Conservation (phyloP, 2,113 vertebrate species). For the Anseranas semipalmata region DNA sequence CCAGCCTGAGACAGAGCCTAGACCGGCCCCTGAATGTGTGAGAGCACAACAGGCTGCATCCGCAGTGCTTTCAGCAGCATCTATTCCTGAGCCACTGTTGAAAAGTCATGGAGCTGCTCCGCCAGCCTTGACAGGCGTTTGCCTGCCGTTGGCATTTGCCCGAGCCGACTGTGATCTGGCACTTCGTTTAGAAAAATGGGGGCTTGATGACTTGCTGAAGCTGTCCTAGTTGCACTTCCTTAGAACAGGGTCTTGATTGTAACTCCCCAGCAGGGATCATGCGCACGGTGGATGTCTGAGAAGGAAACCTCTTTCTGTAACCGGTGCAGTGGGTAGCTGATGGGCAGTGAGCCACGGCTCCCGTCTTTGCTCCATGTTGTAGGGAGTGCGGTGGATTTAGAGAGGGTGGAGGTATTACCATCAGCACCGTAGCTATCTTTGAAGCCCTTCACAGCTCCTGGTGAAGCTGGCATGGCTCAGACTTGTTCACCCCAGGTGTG, state of each 20-base stretch:
- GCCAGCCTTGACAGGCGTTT: background rate
- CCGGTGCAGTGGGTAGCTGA: background rate
- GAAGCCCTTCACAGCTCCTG: background rate
- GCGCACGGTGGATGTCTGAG: rapidly evolving
- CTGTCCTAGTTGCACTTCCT: background rate
- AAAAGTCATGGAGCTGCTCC: background rate
- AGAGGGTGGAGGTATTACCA: background rate
- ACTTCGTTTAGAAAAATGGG: background rate
- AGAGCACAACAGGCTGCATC: background rate
- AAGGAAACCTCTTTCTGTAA: background rate
- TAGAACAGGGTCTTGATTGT: background rate
- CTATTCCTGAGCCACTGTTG: background rate
- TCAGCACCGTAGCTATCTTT: background rate
- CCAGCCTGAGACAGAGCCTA: background rate
- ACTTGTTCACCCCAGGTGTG: background rate
- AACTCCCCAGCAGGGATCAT: background rate
- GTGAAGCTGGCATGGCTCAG: background rate
- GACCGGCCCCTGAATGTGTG: background rate
- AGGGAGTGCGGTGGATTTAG: background rate
- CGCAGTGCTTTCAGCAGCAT: background rate
- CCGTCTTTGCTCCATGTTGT: background rate
- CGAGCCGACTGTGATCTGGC: rapidly evolving
- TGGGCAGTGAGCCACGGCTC: background rate
- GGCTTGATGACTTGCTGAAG: background rate
- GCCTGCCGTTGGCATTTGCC: background rate